Base-by-base conservation (phyloP, 1,140 invertebrate species). In the Cotesia typhae region DNA sequence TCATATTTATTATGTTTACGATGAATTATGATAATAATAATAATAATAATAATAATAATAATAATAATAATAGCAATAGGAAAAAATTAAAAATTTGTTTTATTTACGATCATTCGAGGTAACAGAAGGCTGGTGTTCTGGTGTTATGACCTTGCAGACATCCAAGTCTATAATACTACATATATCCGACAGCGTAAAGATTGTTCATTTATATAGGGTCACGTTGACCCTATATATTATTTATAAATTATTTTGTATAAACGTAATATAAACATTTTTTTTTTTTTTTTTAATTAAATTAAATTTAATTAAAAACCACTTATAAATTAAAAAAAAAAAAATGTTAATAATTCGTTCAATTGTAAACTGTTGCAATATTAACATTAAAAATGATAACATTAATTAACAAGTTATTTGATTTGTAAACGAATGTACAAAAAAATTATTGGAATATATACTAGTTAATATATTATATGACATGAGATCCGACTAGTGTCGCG, bases 41-140 rank as follows among this genome's bases (percentile, higher is more conserved):
- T 55, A 41, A 59, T 28, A 67, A 67, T 47, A 60, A 72, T 55
- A 14, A 14, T 14, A 14, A 14, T 14, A 14, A 14, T 14, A 14
- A 28, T 47, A 41, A 59, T 28, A 67, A 67, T 47, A 60, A 72
- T 55, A 71, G 41, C n/a, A 41, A 64, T 38, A 64, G n/a, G 14
- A 64, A 37, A 12, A n/a, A 36, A 59, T 17, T 37, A 69, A 38
- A 60, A 37, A 59, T 60, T 2, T 17, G 12, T 14, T 51, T 72
- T 59, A 72, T 72, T 72, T 72, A 72, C 70, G 64, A 72, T 72
- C 52, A 4, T 67, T 28, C 37, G 57, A 57, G 64, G 63, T 67
- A 66, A 64, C 64, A 72, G 52, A 67, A 57, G 70, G 55, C 37
- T 72, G 52, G 60, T 72, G 53, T 17, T 38, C 37, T 72, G 52